phyloP scores from a whole-genome alignment of 2,888 invertebrate species.

The Hirtodrosophila duncani region DNA sequence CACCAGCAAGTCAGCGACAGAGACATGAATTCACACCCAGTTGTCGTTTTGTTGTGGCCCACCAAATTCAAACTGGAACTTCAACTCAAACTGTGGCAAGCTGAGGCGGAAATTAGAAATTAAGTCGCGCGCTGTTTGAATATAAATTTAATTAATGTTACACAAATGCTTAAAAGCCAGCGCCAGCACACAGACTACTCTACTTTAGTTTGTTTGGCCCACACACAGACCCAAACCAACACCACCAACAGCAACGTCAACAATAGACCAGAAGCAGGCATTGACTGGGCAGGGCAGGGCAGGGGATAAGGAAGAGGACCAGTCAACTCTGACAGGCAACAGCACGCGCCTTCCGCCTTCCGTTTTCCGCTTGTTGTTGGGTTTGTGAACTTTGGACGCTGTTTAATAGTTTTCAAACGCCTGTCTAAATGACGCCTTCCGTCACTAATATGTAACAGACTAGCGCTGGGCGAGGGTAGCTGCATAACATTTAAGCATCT shows the following conservation, averaged over 20 bases:
- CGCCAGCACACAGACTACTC: conserved; percentile 19
- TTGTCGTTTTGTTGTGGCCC: conserved; percentile 12
- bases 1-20: conserved; percentile 20
- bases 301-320: conserved; percentile 23
- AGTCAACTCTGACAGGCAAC: conserved; percentile 63
- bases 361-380: conserved; percentile 46
- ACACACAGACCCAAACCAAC: conserved; percentile 41
- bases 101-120: conserved; percentile 69
- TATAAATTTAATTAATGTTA: conserved; percentile 72
- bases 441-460: conserved; percentile 47
- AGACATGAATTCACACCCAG: conserved; percentile 4
- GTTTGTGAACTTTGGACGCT: conserved; percentile 65
- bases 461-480: conserved; percentile 44
- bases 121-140: conserved; percentile 73
- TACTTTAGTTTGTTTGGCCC: conserved; percentile 63
- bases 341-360: conserved; percentile 64
- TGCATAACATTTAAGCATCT: no score
- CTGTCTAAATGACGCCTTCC: conserved; percentile 70
- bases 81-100: no score
- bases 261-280: conserved; percentile 5
- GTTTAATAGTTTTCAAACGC: conserved; percentile 70
- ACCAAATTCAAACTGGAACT: no score
- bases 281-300: no score
- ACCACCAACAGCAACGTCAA: conserved; percentile 6
- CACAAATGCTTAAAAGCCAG: conserved; percentile 71